Percentiles rank a stretch among this genome's conserved stretches.
Evolutionary conservation across 2,888 invertebrate genomes (phyloP).

Genomic region (Cremastinae sp.): DNA sequence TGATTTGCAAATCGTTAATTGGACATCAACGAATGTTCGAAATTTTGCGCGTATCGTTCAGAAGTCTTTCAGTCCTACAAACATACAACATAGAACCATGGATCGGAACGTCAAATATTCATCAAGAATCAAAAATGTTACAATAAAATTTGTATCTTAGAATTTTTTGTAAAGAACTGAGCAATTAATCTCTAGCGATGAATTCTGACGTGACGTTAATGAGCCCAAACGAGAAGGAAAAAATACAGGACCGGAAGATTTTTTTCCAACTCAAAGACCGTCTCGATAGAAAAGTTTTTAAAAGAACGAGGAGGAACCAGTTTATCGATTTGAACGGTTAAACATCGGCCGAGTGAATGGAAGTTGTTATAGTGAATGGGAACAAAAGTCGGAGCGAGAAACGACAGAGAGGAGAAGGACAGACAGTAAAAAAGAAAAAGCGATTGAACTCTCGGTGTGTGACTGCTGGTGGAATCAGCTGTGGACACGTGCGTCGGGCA

Average conservation of each 20-base stretch:
- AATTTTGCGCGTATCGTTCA: conserved; percentile 41
- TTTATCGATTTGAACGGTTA: conserved; percentile 32
- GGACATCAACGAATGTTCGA: conserved; percentile 8
- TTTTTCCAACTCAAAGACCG: too few relatives aligned
- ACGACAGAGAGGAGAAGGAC: conserved; percentile 10
- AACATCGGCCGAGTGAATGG: conserved; percentile 49
- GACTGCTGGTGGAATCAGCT: conserved; percentile 56
- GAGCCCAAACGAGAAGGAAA: neutral
- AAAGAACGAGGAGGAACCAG: conserved; percentile 27
- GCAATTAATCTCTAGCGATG: too few relatives aligned
- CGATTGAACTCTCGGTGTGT: conserved; percentile 53
- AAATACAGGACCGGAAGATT: too few relatives aligned
- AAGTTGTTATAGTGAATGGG: conserved; percentile 51
- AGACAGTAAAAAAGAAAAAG: conserved; percentile 47
- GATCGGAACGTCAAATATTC: conserved; percentile 37
- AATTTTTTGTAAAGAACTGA: too few relatives aligned
- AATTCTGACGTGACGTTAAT: too few relatives aligned
- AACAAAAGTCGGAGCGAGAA: conserved; percentile 28
- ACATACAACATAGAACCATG: conserved; percentile 14
- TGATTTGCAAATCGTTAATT: conserved; percentile 21
- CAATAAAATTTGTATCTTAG: neutral
- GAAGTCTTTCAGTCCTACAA: conserved; percentile 23
- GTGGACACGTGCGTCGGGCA: conserved; percentile 53
- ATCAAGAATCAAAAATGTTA: neutral
- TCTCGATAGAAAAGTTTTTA: conserved; percentile 28